Evolutionary conservation across 2,113 vertebrate species (phyloP).

Genomic region (Rhinoderma darwinii): DNA sequence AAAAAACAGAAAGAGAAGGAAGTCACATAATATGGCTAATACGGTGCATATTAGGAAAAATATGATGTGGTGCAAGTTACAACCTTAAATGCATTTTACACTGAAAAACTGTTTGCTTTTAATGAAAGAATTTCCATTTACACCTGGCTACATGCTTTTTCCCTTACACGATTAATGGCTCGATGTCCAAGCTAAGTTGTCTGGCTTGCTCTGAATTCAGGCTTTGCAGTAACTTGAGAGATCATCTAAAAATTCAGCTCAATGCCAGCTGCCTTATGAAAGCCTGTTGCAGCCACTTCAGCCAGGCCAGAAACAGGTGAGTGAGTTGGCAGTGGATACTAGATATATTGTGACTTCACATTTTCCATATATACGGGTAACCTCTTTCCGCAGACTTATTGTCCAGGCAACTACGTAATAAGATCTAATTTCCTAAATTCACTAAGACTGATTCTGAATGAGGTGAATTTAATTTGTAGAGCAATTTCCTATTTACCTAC

Average conservation of each 20-base stretch:
- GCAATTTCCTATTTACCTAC: not conserved
- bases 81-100: slow-evolving; percentile 23
- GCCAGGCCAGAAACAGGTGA: slow-evolving; percentile 32
- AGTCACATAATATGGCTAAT: not conserved
- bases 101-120: slow-evolving; percentile 33
- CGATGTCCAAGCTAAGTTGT: slow-evolving; percentile 15
- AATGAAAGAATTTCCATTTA: slow-evolving; percentile 51
- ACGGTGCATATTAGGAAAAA: not conserved
- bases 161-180: slow-evolving; percentile 26
- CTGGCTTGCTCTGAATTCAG: slow-evolving; percentile 19
- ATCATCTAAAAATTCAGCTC: slow-evolving; percentile 32
- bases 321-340: slow-evolving; percentile 2
- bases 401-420: not conserved
- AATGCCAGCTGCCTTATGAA: slow-evolving; percentile 40
- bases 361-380: slow-evolving; percentile 11
- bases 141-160: slow-evolving; percentile 31
- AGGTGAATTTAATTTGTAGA: not conserved
- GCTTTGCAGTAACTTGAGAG: slow-evolving; percentile 43
- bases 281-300: not conserved
- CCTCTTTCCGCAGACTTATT: not conserved
- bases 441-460: not conserved
- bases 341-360: not conserved
- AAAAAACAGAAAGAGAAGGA: slow-evolving; percentile 28
- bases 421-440: not conserved
- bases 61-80: slow-evolving; percentile 1